These are phyloP conservation scores for Gastracanthus pulcherrimus DNA, from an alignment of 2,888 invertebrate species.

Conservation along the genomic window DNA sequence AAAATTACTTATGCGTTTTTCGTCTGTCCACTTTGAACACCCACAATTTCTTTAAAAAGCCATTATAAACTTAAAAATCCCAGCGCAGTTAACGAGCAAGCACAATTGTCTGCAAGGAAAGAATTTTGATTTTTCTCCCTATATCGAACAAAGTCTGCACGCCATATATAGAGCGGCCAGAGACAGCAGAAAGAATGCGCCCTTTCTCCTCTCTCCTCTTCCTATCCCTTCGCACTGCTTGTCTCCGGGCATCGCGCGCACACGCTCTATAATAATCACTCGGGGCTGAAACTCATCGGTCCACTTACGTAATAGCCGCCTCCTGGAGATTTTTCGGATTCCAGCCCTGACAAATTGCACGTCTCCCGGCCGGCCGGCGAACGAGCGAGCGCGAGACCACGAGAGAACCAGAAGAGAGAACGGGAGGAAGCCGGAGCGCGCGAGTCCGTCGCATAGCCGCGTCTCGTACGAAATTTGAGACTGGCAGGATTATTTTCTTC, in stretches of 20 bases:
- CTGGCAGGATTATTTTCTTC: neutral
- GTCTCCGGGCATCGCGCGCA: conserved; percentile 22
- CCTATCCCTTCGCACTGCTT: neutral
- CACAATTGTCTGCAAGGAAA: no score
- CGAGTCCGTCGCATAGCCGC: neutral
- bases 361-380: conserved; percentile 31
- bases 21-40: no score
- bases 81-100: no score
- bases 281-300: conserved; percentile 64
- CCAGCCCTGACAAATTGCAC: conserved; percentile 63
- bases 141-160: neutral
- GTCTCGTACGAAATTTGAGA: neutral
- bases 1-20: no score
- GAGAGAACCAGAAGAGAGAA: no score
- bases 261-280: conserved; percentile 72
- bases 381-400: neutral
- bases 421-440: neutral
- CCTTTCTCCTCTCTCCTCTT: conserved; percentile 18
- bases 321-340: conserved; percentile 69
- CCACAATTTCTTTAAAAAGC: no score
- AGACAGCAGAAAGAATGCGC: conserved; percentile 61
- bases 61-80: no score
- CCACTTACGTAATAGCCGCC: conserved; percentile 72
- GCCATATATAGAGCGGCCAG: neutral
- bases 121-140: neutral